These are phyloP conservation scores for Phycodurus eques DNA, from an alignment of 2,113 vertebrate species.

Conservation along the genomic window DNA sequence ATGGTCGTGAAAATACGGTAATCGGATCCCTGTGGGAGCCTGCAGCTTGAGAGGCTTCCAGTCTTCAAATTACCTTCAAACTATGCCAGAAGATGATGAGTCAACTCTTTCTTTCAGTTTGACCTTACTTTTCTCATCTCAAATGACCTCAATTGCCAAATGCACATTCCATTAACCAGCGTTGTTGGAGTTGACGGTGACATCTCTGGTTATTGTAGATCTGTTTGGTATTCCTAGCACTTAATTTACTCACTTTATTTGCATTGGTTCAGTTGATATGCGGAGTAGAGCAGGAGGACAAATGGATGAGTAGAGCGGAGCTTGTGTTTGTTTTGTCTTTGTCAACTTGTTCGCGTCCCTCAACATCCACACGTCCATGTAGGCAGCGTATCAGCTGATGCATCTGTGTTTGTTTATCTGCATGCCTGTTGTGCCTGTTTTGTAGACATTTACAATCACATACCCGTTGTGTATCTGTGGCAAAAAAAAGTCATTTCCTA, in stretches of 20 bases:
- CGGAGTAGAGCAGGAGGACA: slow-evolving; percentile 1
- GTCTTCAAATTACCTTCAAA: slow-evolving; percentile 47
- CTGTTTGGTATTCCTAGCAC: background rate
- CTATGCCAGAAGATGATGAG: slow-evolving; percentile 20
- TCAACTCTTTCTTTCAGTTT: slow-evolving; percentile 28
- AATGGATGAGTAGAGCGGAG: background rate
- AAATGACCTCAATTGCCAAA: slow-evolving; percentile 9
- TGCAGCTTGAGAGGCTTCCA: slow-evolving; percentile 27
- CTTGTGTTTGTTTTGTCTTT: slow-evolving; percentile 14
- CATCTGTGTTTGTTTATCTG: slow-evolving; percentile 33
- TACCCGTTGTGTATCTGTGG: background rate
- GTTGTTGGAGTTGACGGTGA: slow-evolving; percentile 6
- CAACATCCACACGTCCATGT: slow-evolving; percentile 18
- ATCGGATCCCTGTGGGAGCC: slow-evolving; percentile 60
- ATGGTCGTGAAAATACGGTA: background rate
- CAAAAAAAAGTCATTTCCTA: background rate
- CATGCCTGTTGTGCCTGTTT: slow-evolving; percentile 12
- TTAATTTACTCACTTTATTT: background rate
- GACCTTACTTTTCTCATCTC: slow-evolving; percentile 20
- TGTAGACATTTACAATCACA: slow-evolving; percentile 1
- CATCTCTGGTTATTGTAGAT: background rate
- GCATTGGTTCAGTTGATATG: background rate
- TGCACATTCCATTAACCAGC: slow-evolving; percentile 7
- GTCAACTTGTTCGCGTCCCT: slow-evolving; percentile 24
- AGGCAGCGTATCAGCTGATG: slow-evolving; percentile 20